phyloP scores from a whole-genome alignment of 2,888 invertebrate species.

The Drosophila tripunctata region DNA sequence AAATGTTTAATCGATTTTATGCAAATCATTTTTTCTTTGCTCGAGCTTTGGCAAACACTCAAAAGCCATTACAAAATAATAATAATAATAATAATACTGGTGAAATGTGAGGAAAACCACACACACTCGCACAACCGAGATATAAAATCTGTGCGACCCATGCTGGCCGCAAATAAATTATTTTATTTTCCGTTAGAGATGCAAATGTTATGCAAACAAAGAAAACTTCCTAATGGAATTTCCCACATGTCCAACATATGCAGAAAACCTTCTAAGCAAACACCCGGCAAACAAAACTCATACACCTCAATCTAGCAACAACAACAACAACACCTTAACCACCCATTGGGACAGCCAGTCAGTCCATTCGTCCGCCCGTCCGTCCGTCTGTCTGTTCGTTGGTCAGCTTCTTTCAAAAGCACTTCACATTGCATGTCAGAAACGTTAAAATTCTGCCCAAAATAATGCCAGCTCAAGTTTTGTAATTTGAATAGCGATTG shows the following conservation, averaged over 20 bases:
- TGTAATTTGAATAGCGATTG: slow-evolving; percentile 42
- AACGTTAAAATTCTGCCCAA: slow-evolving; percentile 30
- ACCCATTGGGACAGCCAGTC: slow-evolving; percentile 14
- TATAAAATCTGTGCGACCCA: slow-evolving; percentile 34
- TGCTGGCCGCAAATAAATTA: slow-evolving; percentile 67
- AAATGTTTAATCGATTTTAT: slow-evolving; percentile 77
- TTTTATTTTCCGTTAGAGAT: slow-evolving; percentile 68
- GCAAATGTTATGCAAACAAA: slow-evolving; percentile 78
- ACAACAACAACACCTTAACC: slow-evolving; percentile 8
- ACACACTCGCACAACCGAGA: neutral
- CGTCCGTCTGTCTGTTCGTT: neutral
- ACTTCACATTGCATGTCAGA: slow-evolving; percentile 66
- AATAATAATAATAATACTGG: slow-evolving; percentile 73
- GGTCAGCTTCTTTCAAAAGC: slow-evolving; percentile 43
- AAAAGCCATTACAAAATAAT: slow-evolving; percentile 79
- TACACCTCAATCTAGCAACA: too few species aligned
- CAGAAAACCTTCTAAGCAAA: slow-evolving; percentile 74
- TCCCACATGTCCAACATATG: slow-evolving; percentile 77
- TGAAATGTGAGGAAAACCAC: slow-evolving; percentile 36
- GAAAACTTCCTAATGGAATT: slow-evolving; percentile 77
- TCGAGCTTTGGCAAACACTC: slow-evolving; percentile 58
- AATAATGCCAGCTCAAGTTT: slow-evolving; percentile 28
- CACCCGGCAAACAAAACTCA: slow-evolving; percentile 27
- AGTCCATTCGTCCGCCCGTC: too few species aligned
- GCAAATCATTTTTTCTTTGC: slow-evolving; percentile 69